Evolutionary conservation across 2,113 vertebrate genomes (phyloP).

Genomic region (Fregetta grallaria): DNA sequence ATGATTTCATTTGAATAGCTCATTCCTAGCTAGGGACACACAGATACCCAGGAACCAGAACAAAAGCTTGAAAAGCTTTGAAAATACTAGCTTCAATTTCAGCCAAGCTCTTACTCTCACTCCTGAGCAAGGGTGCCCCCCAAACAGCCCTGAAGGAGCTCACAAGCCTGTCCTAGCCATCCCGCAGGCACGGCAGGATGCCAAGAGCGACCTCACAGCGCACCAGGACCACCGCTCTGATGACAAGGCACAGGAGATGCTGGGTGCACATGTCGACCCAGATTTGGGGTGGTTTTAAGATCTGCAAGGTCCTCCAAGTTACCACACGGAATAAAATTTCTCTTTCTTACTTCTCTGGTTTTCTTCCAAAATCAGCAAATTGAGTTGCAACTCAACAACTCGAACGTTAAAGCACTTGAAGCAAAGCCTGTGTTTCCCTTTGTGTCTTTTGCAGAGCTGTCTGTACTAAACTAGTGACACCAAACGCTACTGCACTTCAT

Average conservation of each 20-base stretch:
- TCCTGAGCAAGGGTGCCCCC: neutral
- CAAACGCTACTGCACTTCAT: neutral
- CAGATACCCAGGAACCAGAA: neutral
- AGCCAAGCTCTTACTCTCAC: neutral
- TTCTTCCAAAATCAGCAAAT: neutral
- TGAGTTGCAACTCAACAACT: neutral
- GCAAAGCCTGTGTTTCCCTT: neutral
- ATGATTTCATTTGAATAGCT: neutral
- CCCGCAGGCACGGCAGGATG: rapidly evolving
- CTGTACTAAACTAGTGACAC: neutral
- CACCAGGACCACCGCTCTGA: neutral
- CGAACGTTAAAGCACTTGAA: neutral
- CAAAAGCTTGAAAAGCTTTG: neutral
- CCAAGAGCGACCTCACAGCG: rapidly evolving
- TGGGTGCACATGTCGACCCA: rapidly evolving
- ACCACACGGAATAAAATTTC: neutral
- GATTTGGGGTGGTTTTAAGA: neutral
- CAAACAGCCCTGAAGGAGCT: neutral
- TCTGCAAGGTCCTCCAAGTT: neutral
- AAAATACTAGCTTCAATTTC: neutral
- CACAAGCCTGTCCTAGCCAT: neutral
- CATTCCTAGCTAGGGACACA: neutral
- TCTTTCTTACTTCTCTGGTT: neutral
- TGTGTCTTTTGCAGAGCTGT: neutral
- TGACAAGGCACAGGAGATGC: neutral